These are phyloP conservation scores for Pseudococcus viburni DNA, from an alignment of 2,888 invertebrate species.

Conservation along the genomic window DNA sequence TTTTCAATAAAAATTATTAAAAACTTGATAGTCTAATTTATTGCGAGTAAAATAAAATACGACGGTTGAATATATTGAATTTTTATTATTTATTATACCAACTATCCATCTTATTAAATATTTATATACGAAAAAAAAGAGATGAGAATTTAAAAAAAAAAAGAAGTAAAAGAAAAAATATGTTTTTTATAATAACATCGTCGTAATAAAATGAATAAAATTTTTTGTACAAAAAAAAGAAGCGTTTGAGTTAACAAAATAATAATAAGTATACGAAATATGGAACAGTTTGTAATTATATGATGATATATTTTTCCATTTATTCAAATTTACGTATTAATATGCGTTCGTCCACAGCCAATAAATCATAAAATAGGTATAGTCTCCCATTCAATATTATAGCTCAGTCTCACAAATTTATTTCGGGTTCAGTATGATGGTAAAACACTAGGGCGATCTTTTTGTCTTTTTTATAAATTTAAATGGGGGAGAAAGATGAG, in stretches of 20 bases:
- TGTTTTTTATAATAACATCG: not conserved
- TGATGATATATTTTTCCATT: slow-evolving; percentile 1
- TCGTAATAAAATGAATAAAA: not conserved
- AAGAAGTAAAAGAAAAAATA: not conserved
- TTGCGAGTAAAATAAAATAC: not conserved
- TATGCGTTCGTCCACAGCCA: slow-evolving; percentile 40
- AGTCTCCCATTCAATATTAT: not conserved
- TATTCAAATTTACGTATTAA: slow-evolving; percentile 5
- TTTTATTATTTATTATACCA: not conserved
- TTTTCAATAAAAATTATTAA: slow-evolving; percentile 1
- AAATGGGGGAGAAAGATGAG: too few species aligned
- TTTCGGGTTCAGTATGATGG: not conserved
- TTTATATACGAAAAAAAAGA: too few species aligned
- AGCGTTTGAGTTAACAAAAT: not conserved
- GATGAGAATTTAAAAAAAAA: not conserved
- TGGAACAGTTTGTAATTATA: not conserved
- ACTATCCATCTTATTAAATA: not conserved
- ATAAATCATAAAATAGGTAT: not conserved
- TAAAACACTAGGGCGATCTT: too few species aligned
- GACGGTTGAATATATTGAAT: not conserved
- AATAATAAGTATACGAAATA: not conserved
- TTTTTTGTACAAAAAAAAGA: not conserved
- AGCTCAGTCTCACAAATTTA: slow-evolving; percentile 4
- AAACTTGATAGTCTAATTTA: not conserved
- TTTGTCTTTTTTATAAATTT: too few species aligned